A percentile compares a stretch with the other conserved stretches of the same genome.
Conservation (phyloP, 2,797 vertebrate genomes). For the Chiroxiphia lanceolata region DNA sequence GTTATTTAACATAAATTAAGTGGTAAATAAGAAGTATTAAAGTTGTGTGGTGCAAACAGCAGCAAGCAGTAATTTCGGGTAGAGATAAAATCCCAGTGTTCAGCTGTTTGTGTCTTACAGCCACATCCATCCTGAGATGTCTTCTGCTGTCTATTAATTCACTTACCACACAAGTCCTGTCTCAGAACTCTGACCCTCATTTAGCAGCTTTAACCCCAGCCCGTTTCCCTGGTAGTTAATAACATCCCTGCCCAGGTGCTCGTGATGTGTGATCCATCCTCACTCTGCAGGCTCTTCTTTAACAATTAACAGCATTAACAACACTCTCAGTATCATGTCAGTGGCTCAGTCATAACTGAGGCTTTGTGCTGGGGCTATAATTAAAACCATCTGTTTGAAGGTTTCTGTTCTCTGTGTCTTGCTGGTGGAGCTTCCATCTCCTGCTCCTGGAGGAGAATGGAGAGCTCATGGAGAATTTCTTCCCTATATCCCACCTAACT, state of each 20-base stretch:
- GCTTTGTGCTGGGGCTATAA: neutral
- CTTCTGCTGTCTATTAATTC: neutral
- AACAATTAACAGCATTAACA: neutral
- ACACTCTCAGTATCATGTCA: neutral
- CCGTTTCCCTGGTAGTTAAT: neutral
- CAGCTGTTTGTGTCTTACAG: neutral
- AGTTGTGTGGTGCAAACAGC: neutral
- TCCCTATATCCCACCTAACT: rapidly evolving
- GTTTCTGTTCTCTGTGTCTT: neutral
- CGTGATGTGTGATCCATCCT: neutral
- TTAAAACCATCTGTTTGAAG: neutral
- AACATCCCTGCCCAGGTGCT: neutral
- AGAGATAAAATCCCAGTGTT: neutral
- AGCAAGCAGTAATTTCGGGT: neutral
- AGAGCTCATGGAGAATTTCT: neutral
- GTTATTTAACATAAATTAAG: neutral
- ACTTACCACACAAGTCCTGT: neutral
- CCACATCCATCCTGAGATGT: neutral
- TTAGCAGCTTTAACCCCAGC: neutral
- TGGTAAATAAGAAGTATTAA: neutral
- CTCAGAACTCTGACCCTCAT: neutral
- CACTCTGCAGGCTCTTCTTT: neutral
- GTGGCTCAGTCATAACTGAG: neutral
- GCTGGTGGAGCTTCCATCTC: neutral
- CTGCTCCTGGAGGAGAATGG: neutral